Conservation (phyloP, 2,113 vertebrate species). For the Anoura caudifer region DNA sequence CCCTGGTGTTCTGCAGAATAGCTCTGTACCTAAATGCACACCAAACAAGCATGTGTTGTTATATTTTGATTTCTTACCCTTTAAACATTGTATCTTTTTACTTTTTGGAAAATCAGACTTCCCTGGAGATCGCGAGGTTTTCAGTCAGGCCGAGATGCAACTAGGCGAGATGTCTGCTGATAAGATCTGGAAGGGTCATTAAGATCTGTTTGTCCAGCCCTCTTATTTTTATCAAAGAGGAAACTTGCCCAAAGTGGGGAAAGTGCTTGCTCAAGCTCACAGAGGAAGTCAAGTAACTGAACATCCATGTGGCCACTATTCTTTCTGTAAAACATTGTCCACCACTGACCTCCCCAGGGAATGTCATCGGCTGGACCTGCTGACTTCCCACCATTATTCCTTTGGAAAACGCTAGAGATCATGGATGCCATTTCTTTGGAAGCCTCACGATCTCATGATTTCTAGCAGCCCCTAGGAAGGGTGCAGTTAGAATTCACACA, state of each 20-base stretch:
- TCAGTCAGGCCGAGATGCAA: neutral
- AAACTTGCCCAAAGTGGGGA: neutral
- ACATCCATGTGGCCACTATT: neutral
- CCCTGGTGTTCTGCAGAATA: constrained; percentile 19
- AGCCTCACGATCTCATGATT: neutral
- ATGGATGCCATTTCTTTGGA: neutral
- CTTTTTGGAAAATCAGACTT: constrained; percentile 62
- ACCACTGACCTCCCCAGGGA: neutral
- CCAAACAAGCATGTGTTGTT: neutral
- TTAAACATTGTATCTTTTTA: constrained; percentile 36
- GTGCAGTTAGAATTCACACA: neutral
- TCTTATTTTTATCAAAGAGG: neutral
- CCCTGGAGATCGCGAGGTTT: constrained; percentile 53
- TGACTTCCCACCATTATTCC: neutral
- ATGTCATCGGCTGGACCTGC: neutral
- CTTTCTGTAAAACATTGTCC: neutral
- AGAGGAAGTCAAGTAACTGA: neutral
- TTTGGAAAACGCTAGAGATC: constrained; percentile 24
- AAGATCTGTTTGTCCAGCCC: neutral
- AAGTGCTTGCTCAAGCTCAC: neutral
- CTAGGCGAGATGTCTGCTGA: neutral
- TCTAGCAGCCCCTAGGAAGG: neutral
- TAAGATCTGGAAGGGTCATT: neutral
- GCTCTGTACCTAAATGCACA: neutral
- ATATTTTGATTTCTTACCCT: neutral